A percentile compares a stretch with the other conserved stretches of the same genome.
Conservation (phyloP, 2,888 invertebrate species). For the Nomada goodeniana region DNA sequence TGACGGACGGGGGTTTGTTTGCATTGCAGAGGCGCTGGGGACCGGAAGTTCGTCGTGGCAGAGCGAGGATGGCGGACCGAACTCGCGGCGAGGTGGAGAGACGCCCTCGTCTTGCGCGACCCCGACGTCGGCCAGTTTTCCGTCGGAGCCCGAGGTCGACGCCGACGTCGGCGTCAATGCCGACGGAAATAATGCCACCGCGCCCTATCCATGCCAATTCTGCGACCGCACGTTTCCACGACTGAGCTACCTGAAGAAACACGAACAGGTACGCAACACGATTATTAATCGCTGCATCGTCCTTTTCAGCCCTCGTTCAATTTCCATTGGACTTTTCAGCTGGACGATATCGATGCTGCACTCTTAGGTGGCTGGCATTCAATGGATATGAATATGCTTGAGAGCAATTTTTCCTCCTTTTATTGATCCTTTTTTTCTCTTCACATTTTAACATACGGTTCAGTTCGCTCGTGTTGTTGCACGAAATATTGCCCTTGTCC, state of each 20-base stretch:
- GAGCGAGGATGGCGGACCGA: constrained; percentile 87
- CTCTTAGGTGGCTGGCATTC: too few species aligned
- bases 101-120: constrained; percentile 87
- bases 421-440: too few species aligned
- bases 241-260: constrained; percentile 94
- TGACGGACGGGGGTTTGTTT: background rate
- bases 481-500: too few species aligned
- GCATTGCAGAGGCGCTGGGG: constrained; percentile 87
- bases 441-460: too few species aligned
- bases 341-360: too few species aligned
- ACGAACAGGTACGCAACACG: constrained; percentile 90
- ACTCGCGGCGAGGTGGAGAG: constrained; percentile 85
- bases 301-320: background rate
- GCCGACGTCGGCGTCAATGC: constrained; percentile 73
- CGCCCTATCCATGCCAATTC: constrained; percentile 96
- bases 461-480: too few species aligned
- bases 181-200: constrained; percentile 79
- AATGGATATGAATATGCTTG: too few species aligned
- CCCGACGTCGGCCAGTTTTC: constrained; percentile 88
- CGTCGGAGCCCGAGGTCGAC: constrained; percentile 86
- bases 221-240: constrained; percentile 96
- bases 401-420: too few species aligned
- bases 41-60: constrained; percentile 89
- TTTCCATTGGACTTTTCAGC: too few species aligned
- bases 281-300: background rate